phyloP scores from a whole-genome alignment of 1,140 invertebrate species.

The Drosophila sechellia region DNA sequence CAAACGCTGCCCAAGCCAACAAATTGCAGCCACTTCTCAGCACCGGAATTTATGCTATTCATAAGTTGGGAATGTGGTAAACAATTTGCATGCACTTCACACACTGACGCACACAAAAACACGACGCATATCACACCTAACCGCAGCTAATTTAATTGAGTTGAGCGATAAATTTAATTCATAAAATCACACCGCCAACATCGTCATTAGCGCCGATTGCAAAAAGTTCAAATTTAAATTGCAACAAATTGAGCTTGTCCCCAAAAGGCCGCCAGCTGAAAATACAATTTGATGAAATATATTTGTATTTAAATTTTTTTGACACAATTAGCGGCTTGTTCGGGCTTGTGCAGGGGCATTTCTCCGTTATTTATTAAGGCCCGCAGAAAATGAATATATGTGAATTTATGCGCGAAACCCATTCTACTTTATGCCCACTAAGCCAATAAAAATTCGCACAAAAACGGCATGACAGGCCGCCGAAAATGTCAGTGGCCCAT shows the following conservation, averaged over 20 bases:
- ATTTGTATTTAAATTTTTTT: constrained; percentile 16
- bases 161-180: constrained; percentile 50
- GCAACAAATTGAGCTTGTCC: constrained; percentile 27
- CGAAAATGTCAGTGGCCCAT: constrained; percentile 66
- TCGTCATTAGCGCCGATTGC: constrained; percentile 24
- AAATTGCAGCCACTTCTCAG: constrained; percentile 34
- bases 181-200: constrained; percentile 18
- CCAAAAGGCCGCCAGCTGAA: not conserved
- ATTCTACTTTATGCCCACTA: constrained; percentile 33
- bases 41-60: constrained; percentile 33
- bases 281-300: constrained; percentile 37
- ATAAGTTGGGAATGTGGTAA: constrained; percentile 24
- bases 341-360: not conserved
- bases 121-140: constrained; percentile 2
- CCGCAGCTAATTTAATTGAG: constrained; percentile 37
- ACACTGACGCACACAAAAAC: not conserved
- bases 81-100: constrained; percentile 17
- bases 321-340: constrained; percentile 35
- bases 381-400: not conserved
- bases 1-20: constrained; percentile 20
- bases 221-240: constrained; percentile 27
- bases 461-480: constrained; percentile 63
- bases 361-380: constrained; percentile 12
- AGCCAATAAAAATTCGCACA: constrained; percentile 68
- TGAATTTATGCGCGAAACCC: constrained; percentile 21